These are phyloP conservation scores for Helicorthomorpha holstii DNA, from an alignment of 1,140 invertebrate species.

Conservation along the genomic window DNA sequence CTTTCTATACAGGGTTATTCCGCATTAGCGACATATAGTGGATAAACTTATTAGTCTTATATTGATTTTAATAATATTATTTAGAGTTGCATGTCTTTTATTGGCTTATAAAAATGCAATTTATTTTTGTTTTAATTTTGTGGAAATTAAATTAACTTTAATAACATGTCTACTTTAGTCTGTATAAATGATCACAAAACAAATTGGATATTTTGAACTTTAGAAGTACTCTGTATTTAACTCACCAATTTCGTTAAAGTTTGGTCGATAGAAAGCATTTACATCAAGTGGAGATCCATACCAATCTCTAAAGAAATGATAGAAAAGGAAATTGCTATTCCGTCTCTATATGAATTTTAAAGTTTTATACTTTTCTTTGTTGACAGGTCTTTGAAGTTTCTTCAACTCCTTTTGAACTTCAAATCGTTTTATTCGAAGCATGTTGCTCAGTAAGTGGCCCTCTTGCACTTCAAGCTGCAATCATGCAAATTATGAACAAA, in stretches of 20 bases:
- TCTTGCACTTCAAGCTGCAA: slow-evolving; percentile 28
- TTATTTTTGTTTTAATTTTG: too few relatives aligned
- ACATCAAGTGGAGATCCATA: slow-evolving; percentile 30
- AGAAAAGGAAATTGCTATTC: neutral
- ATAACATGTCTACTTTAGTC: too few relatives aligned
- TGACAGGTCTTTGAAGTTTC: slow-evolving; percentile 30
- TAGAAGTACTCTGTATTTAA: too few relatives aligned
- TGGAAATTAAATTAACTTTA: too few relatives aligned
- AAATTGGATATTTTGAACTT: too few relatives aligned
- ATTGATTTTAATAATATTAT: too few relatives aligned
- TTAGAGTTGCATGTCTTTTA: too few relatives aligned
- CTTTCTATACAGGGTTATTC: too few relatives aligned
- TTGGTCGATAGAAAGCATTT: slow-evolving; percentile 43
- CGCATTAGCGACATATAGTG: too few relatives aligned
- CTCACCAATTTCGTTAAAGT: slow-evolving; percentile 44
- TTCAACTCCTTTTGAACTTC: slow-evolving; percentile 30
- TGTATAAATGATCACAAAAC: too few relatives aligned
- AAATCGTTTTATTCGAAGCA: slow-evolving; percentile 26
- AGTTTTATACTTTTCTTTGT: slow-evolving; percentile 29
- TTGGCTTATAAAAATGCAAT: too few relatives aligned
- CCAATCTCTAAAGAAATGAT: slow-evolving; percentile 30
- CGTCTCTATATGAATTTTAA: neutral
- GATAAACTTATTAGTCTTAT: too few relatives aligned
- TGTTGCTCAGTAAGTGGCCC: slow-evolving; percentile 31
- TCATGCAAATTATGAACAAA: neutral